These are phyloP conservation scores for Crocallis elinguaria DNA, from an alignment of 2,888 invertebrate genomes.

Conservation along the genomic window DNA sequence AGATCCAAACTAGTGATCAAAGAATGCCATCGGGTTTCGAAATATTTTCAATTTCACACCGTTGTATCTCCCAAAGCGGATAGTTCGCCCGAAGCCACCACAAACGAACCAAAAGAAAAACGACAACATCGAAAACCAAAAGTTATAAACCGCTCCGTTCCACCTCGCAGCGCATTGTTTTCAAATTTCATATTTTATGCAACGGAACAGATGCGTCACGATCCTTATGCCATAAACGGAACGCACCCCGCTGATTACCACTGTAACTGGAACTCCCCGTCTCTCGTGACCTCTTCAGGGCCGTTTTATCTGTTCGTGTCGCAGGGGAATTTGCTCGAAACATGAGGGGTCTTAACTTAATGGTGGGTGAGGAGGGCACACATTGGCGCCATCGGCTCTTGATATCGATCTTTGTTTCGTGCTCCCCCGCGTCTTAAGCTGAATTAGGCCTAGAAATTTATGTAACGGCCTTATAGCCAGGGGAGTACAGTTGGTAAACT, in stretches of 20 bases:
- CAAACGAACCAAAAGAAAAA: constrained; percentile 19
- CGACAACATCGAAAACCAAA: constrained; percentile 27
- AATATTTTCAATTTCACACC: constrained; percentile 11
- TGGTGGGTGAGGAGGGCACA: constrained; percentile 67
- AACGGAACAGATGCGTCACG: constrained; percentile 80
- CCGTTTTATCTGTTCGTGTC: constrained; percentile 44
- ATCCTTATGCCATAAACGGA: constrained; percentile 71
- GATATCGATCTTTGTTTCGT: constrained; percentile 75
- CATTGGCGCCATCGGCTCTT: constrained; percentile 75
- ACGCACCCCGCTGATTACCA: constrained; percentile 67
- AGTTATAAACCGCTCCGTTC: constrained; percentile 40
- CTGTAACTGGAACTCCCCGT: constrained; percentile 51
- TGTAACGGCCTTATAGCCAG: constrained; percentile 63
- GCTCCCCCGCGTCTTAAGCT: constrained; percentile 78
- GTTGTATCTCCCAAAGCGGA: constrained; percentile 1
- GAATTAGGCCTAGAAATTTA: constrained; percentile 78
- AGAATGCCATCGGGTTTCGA: not conserved
- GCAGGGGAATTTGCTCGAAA: constrained; percentile 57
- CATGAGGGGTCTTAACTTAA: constrained; percentile 60
- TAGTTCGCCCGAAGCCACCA: constrained; percentile 1
- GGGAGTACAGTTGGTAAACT: constrained; percentile 50
- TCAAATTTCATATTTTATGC: constrained; percentile 74
- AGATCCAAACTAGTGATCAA: no score
- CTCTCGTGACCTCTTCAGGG: constrained; percentile 48
- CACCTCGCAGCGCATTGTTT: constrained; percentile 55